Base-by-base conservation (phyloP, 2,797 vertebrate species). In the Melanotaenia parkinsoni region DNA sequence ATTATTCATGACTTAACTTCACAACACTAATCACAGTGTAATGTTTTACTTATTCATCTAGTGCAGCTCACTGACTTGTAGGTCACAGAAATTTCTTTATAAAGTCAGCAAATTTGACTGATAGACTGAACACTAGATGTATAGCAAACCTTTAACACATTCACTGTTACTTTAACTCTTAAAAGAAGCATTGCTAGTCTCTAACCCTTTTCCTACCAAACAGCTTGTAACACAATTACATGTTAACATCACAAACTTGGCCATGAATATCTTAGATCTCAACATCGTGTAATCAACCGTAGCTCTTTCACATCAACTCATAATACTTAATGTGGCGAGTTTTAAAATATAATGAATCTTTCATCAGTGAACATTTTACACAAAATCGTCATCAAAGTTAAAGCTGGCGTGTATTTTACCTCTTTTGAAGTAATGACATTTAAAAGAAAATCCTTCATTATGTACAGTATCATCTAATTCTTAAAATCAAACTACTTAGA, bases 1-100 rank as follows among this genome's bases (percentile, higher is more conserved):
- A 71, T 56, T 6, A 64, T 82, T 54, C 75, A 47, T 63, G 67
- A 62, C 40, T 63, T 59, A 56, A 71, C 57, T 56, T 33, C 50
- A 74, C 56, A 74, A 33, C 43, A 51, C 50, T 10, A n/a, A 63
- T 43, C 72, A 38, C 59, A 59, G 50, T 63, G 66, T 66, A 37
- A 61, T 62, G 37, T 51, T 45, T 57, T 4, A 64, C 28, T 63
- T 57, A 64, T 66, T 72, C 53, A 73, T 30, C 24, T 66, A 58
- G 16, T 6, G 43, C 6, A 20, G 16, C 43, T 45, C 28, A 16
- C 54, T 72, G 58, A 33, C 30, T 30, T 3, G n/a, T 28, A 40
- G 51, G 37, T 37, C 45, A 32, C 24, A 64, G 35, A 35, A 37
- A 7, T 58, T 35, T 13, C 5, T 32, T 20, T 45, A 20, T 45